Evolutionary conservation across 2,888 invertebrate genomes (phyloP).

Genomic region (Laspeyria flexula): DNA sequence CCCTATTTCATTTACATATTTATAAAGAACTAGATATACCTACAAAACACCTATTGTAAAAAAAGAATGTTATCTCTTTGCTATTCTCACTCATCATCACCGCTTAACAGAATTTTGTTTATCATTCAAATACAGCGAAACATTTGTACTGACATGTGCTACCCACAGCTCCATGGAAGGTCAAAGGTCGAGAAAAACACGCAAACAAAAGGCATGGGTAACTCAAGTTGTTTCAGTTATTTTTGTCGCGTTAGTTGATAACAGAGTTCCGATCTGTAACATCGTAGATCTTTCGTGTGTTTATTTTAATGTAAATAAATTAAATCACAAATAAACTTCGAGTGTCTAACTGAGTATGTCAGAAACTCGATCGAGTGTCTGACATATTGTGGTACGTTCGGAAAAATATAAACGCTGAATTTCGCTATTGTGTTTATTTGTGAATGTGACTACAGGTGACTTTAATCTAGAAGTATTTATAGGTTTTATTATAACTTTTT

Average conservation of each 20-base stretch:
- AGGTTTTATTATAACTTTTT: no score
- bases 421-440: no score
- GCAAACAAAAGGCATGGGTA: constrained; percentile 39
- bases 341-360: not conserved
- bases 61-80: no score
- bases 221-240: constrained; percentile 23
- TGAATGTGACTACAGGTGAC: no score
- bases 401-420: no score
- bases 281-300: not conserved
- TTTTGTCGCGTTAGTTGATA: constrained; percentile 34
- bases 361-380: no score
- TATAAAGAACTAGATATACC: no score
- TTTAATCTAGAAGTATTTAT: no score
- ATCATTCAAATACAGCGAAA: constrained; percentile 13
- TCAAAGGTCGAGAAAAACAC: constrained; percentile 33
- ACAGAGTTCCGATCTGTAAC: constrained; percentile 15
- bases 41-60: no score
- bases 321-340: not conserved
- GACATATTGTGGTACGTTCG: no score
- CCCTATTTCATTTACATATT: no score
- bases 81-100: not conserved
- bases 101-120: not conserved
- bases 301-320: not conserved
- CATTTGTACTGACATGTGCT: constrained; percentile 18
- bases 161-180: constrained; percentile 30